These are phyloP conservation scores for Datnioides undecimradiatus DNA, from an alignment of 2,113 vertebrate species.

Conservation along the genomic window DNA sequence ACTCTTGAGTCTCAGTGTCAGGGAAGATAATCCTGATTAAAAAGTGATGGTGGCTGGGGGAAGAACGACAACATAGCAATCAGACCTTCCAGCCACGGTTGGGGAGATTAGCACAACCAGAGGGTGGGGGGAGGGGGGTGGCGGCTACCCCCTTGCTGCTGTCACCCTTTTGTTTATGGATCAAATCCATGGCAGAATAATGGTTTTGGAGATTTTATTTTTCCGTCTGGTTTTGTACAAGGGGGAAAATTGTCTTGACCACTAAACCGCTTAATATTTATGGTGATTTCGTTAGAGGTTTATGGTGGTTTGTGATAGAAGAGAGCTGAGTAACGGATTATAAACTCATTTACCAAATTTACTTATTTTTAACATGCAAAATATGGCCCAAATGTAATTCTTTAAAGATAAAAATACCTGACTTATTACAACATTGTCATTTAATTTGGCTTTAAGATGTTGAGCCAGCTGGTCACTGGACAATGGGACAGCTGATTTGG, in stretches of 20 bases:
- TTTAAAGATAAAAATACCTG: background rate
- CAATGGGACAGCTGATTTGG: slow-evolving; percentile 32
- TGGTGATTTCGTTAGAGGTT: background rate
- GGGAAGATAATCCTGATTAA: slow-evolving; percentile 81
- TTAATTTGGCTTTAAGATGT: slow-evolving; percentile 3
- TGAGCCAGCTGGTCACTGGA: slow-evolving; percentile 8
- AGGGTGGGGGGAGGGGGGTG: slow-evolving; percentile 28
- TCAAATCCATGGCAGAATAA: slow-evolving; percentile 50
- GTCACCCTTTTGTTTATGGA: slow-evolving; percentile 64
- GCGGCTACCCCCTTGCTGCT: slow-evolving; percentile 30
- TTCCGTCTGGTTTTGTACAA: background rate
- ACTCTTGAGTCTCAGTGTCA: slow-evolving; percentile 66
- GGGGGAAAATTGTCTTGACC: slow-evolving; percentile 15
- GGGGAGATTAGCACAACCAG: slow-evolving; percentile 67
- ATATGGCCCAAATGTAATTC: background rate
- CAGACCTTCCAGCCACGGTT: slow-evolving; percentile 58
- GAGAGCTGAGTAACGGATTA: background rate
- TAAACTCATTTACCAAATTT: background rate
- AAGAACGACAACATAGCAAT: slow-evolving; percentile 68
- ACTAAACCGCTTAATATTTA: slow-evolving; percentile 21
- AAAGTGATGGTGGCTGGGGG: slow-evolving; percentile 66
- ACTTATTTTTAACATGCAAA: background rate
- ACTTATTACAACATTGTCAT: background rate
- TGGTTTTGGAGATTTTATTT: slow-evolving; percentile 5
- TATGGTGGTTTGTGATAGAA: background rate